Base-by-base conservation (phyloP, 2,113 vertebrate genomes). In the Chloebia gouldiae region DNA sequence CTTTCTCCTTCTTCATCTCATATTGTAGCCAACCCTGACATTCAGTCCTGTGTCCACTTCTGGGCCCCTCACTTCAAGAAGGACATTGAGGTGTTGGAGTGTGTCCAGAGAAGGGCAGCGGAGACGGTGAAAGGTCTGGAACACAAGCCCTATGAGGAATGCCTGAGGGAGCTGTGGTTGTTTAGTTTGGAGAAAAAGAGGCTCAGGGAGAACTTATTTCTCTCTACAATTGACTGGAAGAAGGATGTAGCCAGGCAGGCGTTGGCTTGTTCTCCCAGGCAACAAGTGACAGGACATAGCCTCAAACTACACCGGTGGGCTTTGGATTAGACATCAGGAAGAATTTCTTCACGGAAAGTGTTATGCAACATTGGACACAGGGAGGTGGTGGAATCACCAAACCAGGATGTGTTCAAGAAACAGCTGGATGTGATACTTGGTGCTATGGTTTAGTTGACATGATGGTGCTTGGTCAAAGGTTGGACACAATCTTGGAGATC, bases 221-320 rank as follows among this genome's bases (percentile, higher is more conserved):
- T 12, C n/a, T 27, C 47, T 75, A 35, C 14, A 53, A 19, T 20
- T 25, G 2, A 30, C 13, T 54, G 53, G 18, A 47, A 47, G n/a
- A 10, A 68, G 11, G 1, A 0, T 39, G 39, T 2, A 31, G 35
- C 35, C 22, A 31, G 13, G 3, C 25, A 49, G 7, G 9, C 4
- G 2, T 28, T 1, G 2, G 4, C 28, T 61, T 47, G 45, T 81
- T 73, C 61, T 68, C 11, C 11, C n/a, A 39, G 9, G 16, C 4
- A 61, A 27, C 8, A 2, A 40, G 20, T 9, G 17, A 19, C 25
- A 61, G 25, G 11, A 35, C 11, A 30, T 8, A 39, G 47, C 13
- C 30, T n/a, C n/a, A 47, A 22, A 16, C 20, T 40, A 24, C 24
- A 6, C 16, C 1, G 1, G 17, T 5, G 5, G 60, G 15, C 16